Evolutionary conservation across 2,113 vertebrate genomes (phyloP), one percentile per base, ranked within the genome.

Genomic region (Egretta garzetta): DNA sequence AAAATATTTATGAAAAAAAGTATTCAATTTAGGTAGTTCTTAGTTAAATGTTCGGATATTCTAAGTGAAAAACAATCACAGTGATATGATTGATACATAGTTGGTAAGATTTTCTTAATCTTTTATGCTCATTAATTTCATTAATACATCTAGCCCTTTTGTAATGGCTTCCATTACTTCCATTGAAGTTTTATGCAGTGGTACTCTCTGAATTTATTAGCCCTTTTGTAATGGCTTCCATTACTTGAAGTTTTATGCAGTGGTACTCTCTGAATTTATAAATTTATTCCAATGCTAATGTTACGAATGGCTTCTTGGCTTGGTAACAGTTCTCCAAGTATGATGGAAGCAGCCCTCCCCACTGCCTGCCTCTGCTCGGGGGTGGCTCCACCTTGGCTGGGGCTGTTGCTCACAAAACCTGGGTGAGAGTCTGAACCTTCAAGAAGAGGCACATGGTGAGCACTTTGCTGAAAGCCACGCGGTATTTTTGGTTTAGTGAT

Each of bases 381-480:
- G 5, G 20, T 19, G 4, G 35, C 28, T 52, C 41, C 74, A 33
- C 16, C 37, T 12, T 14, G 8, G 15, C 33, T 19, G 41, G 12
- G 33, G 20, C 64, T 1, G 2, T 9, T 20, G 59, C 28, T 28
- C 41, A 22, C 32, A 33, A 6, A 41, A 14, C 19, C 32, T 3
- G 9, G 18, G 14, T 12, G 33, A 33, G 18, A 39, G 28, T 14
- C 32, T 14, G 26, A 67, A 14, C 62, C 45, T 19, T 27, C 52
- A 12, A 16, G 26, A 21, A 43, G 41, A 3, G 3, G 18, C 8
- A 0, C 2, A 4, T 3, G 37, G 19, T 4, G 30, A 26, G 35
- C 14, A 13, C 3, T 5, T 8, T 11, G 22, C 35, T 0, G 0
- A 37, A 27, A 62, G 47, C 27, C 39, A 28, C 35, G 0, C 0